These are phyloP conservation scores for Cryptus armator DNA, from an alignment of 2,888 invertebrate genomes.

Conservation along the genomic window DNA sequence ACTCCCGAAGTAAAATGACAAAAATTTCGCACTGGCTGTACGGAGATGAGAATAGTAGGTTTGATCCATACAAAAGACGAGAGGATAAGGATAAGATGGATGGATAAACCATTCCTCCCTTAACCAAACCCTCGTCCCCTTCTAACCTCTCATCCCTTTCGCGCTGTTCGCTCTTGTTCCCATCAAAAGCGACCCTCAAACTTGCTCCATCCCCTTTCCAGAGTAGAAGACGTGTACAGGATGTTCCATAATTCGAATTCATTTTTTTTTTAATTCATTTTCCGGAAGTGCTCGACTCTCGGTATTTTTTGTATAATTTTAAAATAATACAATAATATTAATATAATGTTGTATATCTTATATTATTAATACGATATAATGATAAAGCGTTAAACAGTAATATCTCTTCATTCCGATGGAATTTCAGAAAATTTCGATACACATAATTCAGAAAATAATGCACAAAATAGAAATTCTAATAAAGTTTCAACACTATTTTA, in stretches of 20 bases:
- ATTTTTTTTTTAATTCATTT: neutral
- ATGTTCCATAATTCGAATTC: neutral
- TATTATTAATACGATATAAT: too few species aligned
- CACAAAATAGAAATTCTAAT: too few species aligned
- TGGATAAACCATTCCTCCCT: conserved; percentile 34
- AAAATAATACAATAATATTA: neutral
- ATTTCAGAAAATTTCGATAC: too few species aligned
- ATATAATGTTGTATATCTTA: too few species aligned
- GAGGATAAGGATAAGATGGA: conserved; percentile 63
- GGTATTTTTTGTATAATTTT: neutral
- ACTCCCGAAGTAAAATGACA: conserved; percentile 5
- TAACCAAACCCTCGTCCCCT: neutral
- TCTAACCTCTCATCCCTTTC: conserved; percentile 34
- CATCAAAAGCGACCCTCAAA: conserved; percentile 30
- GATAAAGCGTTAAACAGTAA: too few species aligned
- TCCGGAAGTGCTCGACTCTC: neutral
- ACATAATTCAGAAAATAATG: too few species aligned
- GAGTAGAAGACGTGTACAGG: conserved; percentile 15
- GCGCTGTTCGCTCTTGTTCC: conserved; percentile 35
- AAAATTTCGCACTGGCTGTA: conserved; percentile 12
- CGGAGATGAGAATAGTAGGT: conserved; percentile 44
- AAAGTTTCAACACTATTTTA: too few species aligned
- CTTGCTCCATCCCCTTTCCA: neutral
- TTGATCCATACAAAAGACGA: conserved; percentile 45
- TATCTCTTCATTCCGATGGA: too few species aligned